Evolutionary conservation across 2,113 vertebrate genomes (phyloP).

Genomic region (Cisticola juncidis): DNA sequence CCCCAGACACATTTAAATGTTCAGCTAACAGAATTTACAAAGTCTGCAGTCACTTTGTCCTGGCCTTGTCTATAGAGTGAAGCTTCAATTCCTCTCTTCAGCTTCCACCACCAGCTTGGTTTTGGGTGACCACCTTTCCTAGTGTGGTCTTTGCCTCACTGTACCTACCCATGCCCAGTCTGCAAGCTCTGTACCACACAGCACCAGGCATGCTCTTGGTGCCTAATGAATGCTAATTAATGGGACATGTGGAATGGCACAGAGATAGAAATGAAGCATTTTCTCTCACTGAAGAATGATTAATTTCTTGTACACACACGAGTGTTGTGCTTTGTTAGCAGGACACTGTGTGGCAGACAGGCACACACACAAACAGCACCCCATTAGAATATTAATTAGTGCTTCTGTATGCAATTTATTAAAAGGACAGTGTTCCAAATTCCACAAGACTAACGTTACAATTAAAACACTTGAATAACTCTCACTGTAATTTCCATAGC

Average conservation of each 20-base stretch:
- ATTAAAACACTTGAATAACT: constrained; percentile 6
- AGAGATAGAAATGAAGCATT: not conserved
- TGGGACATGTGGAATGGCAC: not conserved
- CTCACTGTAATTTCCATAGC: constrained; percentile 1
- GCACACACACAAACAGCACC: not conserved
- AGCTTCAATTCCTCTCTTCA: not conserved
- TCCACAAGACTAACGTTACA: not conserved
- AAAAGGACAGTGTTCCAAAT: constrained; percentile 32
- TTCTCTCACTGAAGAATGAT: constrained; percentile 28
- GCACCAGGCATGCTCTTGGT: not conserved
- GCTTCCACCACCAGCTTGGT: not conserved
- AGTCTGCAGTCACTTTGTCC: not conserved
- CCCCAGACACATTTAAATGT: not conserved
- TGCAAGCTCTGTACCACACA: not conserved
- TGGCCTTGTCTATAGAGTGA: not conserved
- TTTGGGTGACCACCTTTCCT: not conserved
- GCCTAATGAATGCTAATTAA: not conserved
- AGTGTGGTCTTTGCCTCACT: not conserved
- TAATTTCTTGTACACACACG: constrained; percentile 36
- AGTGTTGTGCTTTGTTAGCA: constrained; percentile 15
- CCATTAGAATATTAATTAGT: not conserved
- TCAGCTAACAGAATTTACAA: not conserved
- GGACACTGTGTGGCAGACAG: not conserved
- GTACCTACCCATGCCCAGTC: not conserved
- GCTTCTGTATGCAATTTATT: constrained; percentile 5